Conservation (phyloP, 2,113 vertebrate species). For the Piprites chloris region DNA sequence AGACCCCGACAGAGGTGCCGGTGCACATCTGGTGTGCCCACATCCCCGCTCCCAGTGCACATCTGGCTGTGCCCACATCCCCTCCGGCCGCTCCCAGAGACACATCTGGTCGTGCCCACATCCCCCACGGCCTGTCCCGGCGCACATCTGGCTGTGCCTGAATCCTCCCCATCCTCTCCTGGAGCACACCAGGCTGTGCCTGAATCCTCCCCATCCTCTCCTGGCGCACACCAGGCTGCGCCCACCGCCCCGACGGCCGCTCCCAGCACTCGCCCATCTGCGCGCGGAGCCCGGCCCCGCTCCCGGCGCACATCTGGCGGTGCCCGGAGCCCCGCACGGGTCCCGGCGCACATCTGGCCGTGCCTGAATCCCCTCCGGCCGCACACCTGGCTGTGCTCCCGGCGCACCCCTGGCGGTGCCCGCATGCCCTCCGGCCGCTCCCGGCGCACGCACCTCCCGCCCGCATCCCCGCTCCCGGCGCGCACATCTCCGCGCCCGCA, state of each 20-base stretch:
- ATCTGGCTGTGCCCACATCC: not conserved
- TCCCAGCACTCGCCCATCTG: too few species aligned
- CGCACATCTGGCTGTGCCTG: not conserved
- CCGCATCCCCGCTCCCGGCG: not conserved
- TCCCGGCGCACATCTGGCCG: not conserved
- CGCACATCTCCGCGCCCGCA: too few species aligned
- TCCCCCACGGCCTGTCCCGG: too few species aligned
- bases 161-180: too few species aligned
- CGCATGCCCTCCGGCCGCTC: too few species aligned
- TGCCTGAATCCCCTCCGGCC: too few species aligned
- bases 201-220: too few species aligned
- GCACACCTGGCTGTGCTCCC: too few species aligned
- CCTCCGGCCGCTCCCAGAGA: accelerated
- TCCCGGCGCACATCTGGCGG: accelerated
- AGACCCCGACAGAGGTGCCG: too few species aligned
- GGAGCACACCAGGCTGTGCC: too few species aligned
- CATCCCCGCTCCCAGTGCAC: not conserved
- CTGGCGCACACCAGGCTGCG: not conserved
- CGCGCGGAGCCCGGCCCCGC: not conserved
- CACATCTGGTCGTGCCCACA: too few species aligned
- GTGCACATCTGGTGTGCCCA: not conserved
- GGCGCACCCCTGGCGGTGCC: not conserved
- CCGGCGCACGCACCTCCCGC: too few species aligned
- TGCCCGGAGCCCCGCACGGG: not conserved
- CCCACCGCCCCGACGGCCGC: not conserved